Evolutionary conservation across 2,888 invertebrate genomes (phyloP), one percentile per base, ranked within the genome.

Genomic region (Automeris io): DNA sequence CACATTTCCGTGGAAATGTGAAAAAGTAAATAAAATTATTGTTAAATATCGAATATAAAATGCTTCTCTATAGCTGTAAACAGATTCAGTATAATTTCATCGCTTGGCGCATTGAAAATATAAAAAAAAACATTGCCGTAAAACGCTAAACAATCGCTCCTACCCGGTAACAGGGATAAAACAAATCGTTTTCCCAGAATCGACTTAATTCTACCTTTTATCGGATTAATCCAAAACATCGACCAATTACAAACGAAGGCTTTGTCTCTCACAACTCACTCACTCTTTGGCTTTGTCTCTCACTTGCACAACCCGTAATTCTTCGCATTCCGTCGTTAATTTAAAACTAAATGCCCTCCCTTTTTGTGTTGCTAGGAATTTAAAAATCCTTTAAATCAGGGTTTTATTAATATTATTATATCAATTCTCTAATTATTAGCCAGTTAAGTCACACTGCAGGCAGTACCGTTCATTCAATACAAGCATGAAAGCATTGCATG

Each of bases 301-400:
- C 36, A 39, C 36, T 44, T 31, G 37, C 45, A 40, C 31, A 33
- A 41, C 41, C 50, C 56, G 64, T 65, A 70, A 73, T 71, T 71
- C 70, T 60, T 66, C 51, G 61, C 61, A 70, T 72, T 68, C 66
- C 67, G 54, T 54, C 75, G 75, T 78, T 76, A 74, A 79, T 79
- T 79, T 74, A 68, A 76, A 78, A 77, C 76, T 79, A 80, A 80
- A 75, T 57, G 70, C 62, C 49, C 49, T 49, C 52, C 53, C 37
- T 22, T 26, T 34, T 8, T 11, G 34, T 19, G 39, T 34, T 39
- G 39, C 11, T 29, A 21, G 18, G 9, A 18, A 8, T 36, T 21
- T 39, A 36, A 36, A 29, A 26, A n/a, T n/a, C n/a, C n/a, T n/a
- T n/a, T n/a, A n/a, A n/a, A n/a, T n/a, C n/a, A n/a, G n/a, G n/a